Base-by-base conservation (phyloP, 1,140 invertebrate genomes). In the Steinernema feltiae region DNA sequence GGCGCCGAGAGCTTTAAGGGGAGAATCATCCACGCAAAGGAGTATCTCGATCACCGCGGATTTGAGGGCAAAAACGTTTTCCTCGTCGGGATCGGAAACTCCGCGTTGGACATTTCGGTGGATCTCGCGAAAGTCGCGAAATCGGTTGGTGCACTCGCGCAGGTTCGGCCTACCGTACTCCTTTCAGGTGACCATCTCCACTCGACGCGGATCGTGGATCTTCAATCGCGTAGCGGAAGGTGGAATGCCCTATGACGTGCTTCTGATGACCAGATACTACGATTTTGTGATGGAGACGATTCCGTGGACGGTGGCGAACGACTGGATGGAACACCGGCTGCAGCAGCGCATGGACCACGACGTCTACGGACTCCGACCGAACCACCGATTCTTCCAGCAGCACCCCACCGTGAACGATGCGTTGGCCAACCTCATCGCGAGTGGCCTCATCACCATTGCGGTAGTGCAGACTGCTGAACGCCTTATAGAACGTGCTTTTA, bases 361-460 rank as follows among this genome's bases (percentile, higher is more conserved):
- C 30, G 41, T 85, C 0, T 90, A 88, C 79, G 82, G 85, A 2
- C 76, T 90, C 32, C 85, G 88, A 74, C 89, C 89, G 18, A 76
- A 84, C 30, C 88, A 90, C 77, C 72, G 84, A 15, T 83, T 88
- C 15, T 84, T 87, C 27, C 80, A 83, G 12, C 88, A 89, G 53
- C 89, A 90, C 81, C 88, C 88, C 0, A 89, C 88, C 48, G 88
- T 90, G n/a, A 90, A 90, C 79, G 89, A 90, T 79, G 88, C 89
- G 24, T 80, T 90, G 1, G 87, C 89, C 0, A 88, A 89, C 77
- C 85, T 88, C 18, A 86, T 90, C 15, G 83, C 88, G 74, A 87
- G 81, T 30, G 89, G 89, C 0, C 81, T 85, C 12, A 85, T 90
- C 35, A 82, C 82, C 3, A 81, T 89, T 30, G 87, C 84, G 0